These are phyloP conservation scores for Globia sparganii DNA, from an alignment of 2,888 invertebrate species.

Conservation along the genomic window DNA sequence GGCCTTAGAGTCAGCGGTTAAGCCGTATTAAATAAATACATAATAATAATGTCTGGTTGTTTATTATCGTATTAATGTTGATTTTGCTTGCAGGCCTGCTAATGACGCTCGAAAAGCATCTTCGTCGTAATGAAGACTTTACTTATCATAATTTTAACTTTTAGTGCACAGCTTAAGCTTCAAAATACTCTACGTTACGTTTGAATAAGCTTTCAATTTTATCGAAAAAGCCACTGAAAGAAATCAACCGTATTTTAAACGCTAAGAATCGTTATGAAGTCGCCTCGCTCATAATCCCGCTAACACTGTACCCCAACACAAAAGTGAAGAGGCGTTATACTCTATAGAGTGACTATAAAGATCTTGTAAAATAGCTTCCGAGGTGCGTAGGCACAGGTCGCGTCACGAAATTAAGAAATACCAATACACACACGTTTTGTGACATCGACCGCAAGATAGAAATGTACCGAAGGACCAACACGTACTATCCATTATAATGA, in stretches of 20 bases:
- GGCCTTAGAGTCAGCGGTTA: slow-evolving; percentile 60
- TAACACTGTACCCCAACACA: slow-evolving; percentile 39
- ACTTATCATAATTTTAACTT: slow-evolving; percentile 10
- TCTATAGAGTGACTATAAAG: slow-evolving; percentile 77
- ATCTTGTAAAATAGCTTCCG: slow-evolving; percentile 78
- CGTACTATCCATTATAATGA: background rate
- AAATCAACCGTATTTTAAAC: background rate
- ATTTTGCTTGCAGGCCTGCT: slow-evolving; percentile 12
- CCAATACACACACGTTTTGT: slow-evolving; percentile 59
- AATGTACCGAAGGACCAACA: slow-evolving; percentile 35
- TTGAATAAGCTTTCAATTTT: slow-evolving; percentile 1
- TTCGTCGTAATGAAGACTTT: background rate
- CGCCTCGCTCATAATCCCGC: slow-evolving; percentile 26
- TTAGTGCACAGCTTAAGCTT: background rate
- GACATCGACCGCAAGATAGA: slow-evolving; percentile 37
- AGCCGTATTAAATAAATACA: slow-evolving; percentile 31
- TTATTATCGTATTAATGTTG: slow-evolving; percentile 17
- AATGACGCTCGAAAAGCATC: slow-evolving; percentile 23
- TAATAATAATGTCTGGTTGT: slow-evolving; percentile 10
- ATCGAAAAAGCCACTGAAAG: background rate
- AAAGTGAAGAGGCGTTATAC: slow-evolving; percentile 65
- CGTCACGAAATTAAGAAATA: slow-evolving; percentile 75
- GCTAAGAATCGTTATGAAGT: background rate
- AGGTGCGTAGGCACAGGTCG: slow-evolving; percentile 71
- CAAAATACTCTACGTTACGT: background rate